Evolutionary conservation across 2,888 invertebrate species (phyloP).

Genomic region (Amblyjoppa proteus): DNA sequence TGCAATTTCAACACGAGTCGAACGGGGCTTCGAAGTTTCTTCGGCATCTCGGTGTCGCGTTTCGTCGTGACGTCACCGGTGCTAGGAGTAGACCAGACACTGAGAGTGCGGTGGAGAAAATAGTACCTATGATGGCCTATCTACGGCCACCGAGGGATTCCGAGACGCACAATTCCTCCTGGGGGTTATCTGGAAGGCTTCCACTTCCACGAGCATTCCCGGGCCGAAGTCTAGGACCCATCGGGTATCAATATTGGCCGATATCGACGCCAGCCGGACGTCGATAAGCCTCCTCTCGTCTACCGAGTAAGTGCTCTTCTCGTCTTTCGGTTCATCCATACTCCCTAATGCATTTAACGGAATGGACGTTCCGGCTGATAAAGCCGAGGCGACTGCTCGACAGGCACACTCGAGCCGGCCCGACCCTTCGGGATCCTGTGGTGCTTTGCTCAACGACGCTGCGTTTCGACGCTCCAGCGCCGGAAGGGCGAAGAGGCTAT

Average conservation of each 20-base stretch:
- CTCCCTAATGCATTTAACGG: conserved; percentile 68
- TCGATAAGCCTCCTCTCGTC: conserved; percentile 74
- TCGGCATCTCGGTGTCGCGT: background rate
- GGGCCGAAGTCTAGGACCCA: conserved; percentile 55
- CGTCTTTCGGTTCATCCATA: conserved; percentile 51
- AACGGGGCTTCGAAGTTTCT: background rate
- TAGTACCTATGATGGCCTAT: conserved; percentile 69
- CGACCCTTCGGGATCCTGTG: conserved; percentile 41
- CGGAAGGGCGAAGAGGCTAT: background rate
- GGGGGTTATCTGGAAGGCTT: conserved; percentile 67
- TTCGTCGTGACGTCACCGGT: conserved; percentile 12
- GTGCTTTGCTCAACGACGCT: conserved; percentile 21
- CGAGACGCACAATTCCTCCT: conserved; percentile 71
- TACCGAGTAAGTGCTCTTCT: conserved; percentile 55
- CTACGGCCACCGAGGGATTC: conserved; percentile 30
- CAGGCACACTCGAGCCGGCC: conserved; percentile 44
- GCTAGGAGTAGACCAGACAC: conserved; percentile 7
- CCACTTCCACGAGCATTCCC: conserved; percentile 42
- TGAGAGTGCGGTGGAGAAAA: conserved; percentile 66
- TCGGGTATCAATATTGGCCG: conserved; percentile 76
- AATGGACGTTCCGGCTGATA: conserved; percentile 70
- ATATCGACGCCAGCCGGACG: conserved; percentile 54
- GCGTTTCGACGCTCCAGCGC: background rate
- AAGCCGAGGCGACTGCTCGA: conserved; percentile 11
- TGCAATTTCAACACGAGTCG: background rate